phyloP scores from a whole-genome alignment of 2,797 vertebrate genomes.

The Chaetodon trifasciatus region DNA sequence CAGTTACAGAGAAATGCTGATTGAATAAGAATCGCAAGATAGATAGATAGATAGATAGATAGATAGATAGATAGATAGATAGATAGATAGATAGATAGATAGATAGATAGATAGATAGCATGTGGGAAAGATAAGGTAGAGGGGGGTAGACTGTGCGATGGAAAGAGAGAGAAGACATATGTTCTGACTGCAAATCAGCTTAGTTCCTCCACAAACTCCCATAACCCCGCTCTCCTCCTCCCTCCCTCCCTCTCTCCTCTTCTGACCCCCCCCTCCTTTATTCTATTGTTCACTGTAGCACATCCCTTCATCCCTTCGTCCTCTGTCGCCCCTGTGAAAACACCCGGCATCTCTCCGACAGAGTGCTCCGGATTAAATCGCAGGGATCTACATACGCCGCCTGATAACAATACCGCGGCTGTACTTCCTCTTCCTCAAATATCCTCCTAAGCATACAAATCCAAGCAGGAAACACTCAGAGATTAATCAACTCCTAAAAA shows the following conservation, averaged over 20 bases:
- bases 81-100: conserved; percentile 9
- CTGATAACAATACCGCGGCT: conserved; percentile 17
- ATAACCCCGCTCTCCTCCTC: conserved; percentile 36
- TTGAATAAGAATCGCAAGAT: neutral
- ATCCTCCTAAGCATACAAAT: conserved; percentile 20
- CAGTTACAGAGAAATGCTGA: neutral
- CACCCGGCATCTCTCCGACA: conserved; percentile 14
- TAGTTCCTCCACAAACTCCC: conserved; percentile 64
- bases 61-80: conserved; percentile 1
- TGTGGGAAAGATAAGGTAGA: conserved; percentile 29
- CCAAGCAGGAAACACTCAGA: conserved; percentile 33
- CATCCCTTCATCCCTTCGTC: conserved; percentile 21
- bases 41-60: conserved; percentile 4
- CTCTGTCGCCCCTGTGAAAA: conserved; percentile 21
- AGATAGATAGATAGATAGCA: conserved; percentile 12
- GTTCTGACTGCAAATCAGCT: conserved; percentile 78
- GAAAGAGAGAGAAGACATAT: conserved; percentile 64
- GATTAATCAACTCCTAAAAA: conserved; percentile 39
- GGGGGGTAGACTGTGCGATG: conserved; percentile 30
- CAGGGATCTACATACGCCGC: conserved; percentile 19
- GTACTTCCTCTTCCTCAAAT: neutral
- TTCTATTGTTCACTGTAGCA: conserved; percentile 47
- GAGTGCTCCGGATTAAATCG: conserved; percentile 33
- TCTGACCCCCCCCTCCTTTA: conserved; percentile 10
- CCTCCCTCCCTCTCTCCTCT: conserved; percentile 23